These are phyloP conservation scores for Hyles lineata DNA, from an alignment of 2,888 invertebrate species.

Conservation along the genomic window DNA sequence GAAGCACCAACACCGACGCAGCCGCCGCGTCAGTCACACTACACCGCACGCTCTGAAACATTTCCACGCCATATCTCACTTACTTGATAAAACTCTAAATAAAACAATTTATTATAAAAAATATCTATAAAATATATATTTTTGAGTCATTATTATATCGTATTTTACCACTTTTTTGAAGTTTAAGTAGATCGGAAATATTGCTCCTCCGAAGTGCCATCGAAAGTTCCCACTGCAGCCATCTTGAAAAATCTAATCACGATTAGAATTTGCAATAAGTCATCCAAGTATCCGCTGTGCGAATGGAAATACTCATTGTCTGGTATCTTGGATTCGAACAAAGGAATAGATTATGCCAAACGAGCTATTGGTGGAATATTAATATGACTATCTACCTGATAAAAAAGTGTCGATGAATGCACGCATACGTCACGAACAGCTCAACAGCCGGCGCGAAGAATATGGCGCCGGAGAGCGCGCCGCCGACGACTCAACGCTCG, in stretches of 20 bases:
- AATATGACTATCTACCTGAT: slow-evolving; percentile 28
- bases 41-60: background rate
- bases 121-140: background rate
- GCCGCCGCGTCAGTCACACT: background rate
- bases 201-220: background rate
- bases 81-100: background rate
- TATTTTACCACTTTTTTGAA: background rate
- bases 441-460: background rate
- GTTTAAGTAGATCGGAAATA: background rate
- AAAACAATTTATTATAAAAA: background rate
- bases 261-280: slow-evolving; percentile 20
- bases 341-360: slow-evolving; percentile 14
- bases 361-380: slow-evolving; percentile 27
- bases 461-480: background rate
- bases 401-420: slow-evolving; percentile 26
- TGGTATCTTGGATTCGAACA: slow-evolving; percentile 24
- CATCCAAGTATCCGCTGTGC: slow-evolving; percentile 7
- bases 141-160: background rate
- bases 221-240: background rate
- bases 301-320: slow-evolving; percentile 13
- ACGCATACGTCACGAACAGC: slow-evolving; percentile 8
- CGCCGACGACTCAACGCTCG: slow-evolving; percentile 10
- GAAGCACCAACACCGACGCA: background rate
- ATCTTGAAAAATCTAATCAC: slow-evolving; percentile 17
- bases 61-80: background rate